phyloP scores from a whole-genome alignment of 2,888 invertebrate species.

The Ectobius pallidus region DNA sequence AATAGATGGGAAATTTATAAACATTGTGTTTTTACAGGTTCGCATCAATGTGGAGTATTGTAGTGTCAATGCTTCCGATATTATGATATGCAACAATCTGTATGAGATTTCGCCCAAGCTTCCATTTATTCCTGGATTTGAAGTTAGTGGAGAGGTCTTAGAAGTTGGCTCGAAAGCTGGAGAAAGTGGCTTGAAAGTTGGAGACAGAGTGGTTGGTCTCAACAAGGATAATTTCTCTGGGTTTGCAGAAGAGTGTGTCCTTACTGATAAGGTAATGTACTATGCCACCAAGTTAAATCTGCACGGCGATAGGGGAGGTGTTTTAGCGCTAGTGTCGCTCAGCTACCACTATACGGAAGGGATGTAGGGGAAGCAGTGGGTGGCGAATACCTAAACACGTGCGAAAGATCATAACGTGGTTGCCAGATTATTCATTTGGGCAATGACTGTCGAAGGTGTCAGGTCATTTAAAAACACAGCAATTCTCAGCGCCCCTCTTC shows the following conservation, averaged over 20 bases:
- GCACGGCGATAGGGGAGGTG: too few species aligned
- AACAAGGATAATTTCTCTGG: conserved; percentile 63
- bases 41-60: conserved; percentile 66
- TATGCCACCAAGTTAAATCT: too few species aligned
- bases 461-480: too few species aligned
- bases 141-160: conserved; percentile 65
- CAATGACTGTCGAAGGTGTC: too few species aligned
- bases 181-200: conserved; percentile 56
- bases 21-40: conserved; percentile 56
- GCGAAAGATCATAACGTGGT: too few species aligned
- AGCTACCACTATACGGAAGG: too few species aligned
- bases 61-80: conserved; percentile 69
- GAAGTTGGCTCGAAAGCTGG: conserved; percentile 60
- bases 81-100: conserved; percentile 59
- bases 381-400: too few species aligned
- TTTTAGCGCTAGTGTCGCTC: too few species aligned
- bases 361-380: too few species aligned
- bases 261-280: conserved; percentile 49
- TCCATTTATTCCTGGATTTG: conserved; percentile 69
- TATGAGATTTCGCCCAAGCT: conserved; percentile 55
- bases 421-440: too few species aligned
- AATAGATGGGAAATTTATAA: background rate
- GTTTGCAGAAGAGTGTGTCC: conserved; percentile 66
- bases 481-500: too few species aligned
- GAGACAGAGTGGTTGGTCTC: conserved; percentile 66